These are phyloP conservation scores for Gobio gobio DNA, from an alignment of 2,113 vertebrate species.

Conservation along the genomic window DNA sequence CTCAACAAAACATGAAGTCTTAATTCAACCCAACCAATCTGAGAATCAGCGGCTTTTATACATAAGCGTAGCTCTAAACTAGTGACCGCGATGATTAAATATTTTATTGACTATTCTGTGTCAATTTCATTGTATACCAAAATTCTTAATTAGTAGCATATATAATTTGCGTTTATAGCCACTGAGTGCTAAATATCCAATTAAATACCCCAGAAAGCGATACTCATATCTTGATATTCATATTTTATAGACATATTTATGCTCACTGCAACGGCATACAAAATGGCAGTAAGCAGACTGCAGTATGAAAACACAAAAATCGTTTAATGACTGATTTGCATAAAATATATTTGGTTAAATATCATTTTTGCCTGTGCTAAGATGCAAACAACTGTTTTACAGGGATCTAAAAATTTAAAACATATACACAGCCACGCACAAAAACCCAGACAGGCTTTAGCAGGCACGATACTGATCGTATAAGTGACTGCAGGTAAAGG, in stretches of 20 bases:
- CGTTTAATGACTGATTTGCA: background rate
- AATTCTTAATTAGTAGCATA: background rate
- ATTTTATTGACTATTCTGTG: too few species aligned
- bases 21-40: too few species aligned
- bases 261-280: background rate
- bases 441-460: background rate
- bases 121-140: too few species aligned
- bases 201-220: background rate
- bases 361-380: background rate
- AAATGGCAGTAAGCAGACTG: background rate
- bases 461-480: background rate
- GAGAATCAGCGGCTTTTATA: too few species aligned
- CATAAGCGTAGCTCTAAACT: too few species aligned
- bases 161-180: background rate
- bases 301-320: background rate
- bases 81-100: too few species aligned
- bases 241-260: constrained; percentile 5
- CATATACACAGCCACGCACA: background rate
- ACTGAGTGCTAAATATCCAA: constrained; percentile 14
- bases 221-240: background rate
- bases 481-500: constrained; percentile 23
- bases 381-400: background rate
- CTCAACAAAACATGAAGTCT: too few species aligned
- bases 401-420: background rate
- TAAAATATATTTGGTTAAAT: background rate